Base-by-base conservation (phyloP, 2,797 vertebrate genomes). In the Hippopotamyrus pictus region DNA sequence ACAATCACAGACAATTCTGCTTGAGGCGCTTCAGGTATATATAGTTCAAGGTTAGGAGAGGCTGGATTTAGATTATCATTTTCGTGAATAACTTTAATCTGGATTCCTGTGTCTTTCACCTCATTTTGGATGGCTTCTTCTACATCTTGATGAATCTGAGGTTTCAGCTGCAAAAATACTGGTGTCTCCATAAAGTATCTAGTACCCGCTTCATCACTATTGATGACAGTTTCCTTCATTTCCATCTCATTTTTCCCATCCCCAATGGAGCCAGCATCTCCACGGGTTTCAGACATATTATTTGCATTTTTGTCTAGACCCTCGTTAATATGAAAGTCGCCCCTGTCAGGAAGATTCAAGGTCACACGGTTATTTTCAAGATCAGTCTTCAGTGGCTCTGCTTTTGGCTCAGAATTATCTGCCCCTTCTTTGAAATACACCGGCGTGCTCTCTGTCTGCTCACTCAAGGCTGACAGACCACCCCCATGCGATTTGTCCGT, bases 341-440 rank as follows among this genome's bases (percentile, higher is more conserved):
- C 91, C 89, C 86, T 91, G 91, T 93, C 89, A 90, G 90, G 91
- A 88, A 90, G 88, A 93, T 94, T 93, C 92, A 92, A 92, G 92
- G 91, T 51, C 19, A 12, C n/a, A 29, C 5, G 44, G n/a, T 51
- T 88, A 65, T 90, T 93, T 59, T 93, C 93, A 8, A 90, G 87
- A 76, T 48, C 73, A 48, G 79, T 41, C 5, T 89, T 87, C 62
- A 89, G 53, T 86, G 92, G 90, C 91, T 93, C 94, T 88, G 92
- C 92, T 54, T 92, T 90, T 93, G 90, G 92, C 88, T 69, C 90
- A 19, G 54, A 88, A 90, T 90, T 92, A 92, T 93, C 92, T 91
- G 83, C 92, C 92, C 93, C 95, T 93, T 92, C 93, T 29, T 88
- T 93, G 92, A 93, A 94, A 93, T 92, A 93, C 92, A 91, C 91